These are phyloP conservation scores for Vannuccia rotundouncinata DNA, from an alignment of 2,888 invertebrate species.

Conservation along the genomic window DNA sequence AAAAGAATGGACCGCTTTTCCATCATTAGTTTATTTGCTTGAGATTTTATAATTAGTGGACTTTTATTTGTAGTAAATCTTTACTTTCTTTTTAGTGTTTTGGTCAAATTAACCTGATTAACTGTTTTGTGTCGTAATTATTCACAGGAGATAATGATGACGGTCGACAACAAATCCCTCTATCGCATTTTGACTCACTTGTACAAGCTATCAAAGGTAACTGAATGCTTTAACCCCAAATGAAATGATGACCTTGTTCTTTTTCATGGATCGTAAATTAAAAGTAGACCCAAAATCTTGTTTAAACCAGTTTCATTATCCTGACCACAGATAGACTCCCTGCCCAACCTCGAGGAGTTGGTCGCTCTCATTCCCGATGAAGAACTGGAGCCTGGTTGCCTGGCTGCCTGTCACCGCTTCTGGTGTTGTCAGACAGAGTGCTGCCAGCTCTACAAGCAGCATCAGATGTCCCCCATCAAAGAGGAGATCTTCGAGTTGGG, in stretches of 20 bases:
- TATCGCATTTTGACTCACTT: constrained; percentile 4
- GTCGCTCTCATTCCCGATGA: background rate
- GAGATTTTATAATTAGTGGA: background rate
- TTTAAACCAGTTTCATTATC: too few species aligned
- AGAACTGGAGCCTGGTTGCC: background rate
- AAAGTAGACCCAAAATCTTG: too few species aligned
- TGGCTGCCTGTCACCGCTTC: background rate
- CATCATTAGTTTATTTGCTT: background rate
- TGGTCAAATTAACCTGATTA: too few species aligned
- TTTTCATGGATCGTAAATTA: too few species aligned
- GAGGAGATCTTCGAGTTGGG: constrained; percentile 33
- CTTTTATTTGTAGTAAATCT: background rate
- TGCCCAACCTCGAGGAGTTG: constrained; percentile 12
- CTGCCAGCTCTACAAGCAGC: background rate
- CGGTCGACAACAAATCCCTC: constrained; percentile 17
- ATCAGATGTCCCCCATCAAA: constrained; percentile 29
- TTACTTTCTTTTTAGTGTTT: too few species aligned
- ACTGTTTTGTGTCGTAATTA: too few species aligned
- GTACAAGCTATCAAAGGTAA: constrained; percentile 32
- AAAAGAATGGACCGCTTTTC: background rate
- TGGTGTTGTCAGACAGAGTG: background rate
- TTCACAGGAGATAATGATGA: constrained; percentile 24
- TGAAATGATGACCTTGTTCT: too few species aligned
- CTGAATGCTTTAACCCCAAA: too few species aligned
- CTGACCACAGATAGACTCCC: constrained; percentile 22